Base-by-base conservation (phyloP, 2,113 vertebrate species). In the Rhizomys pruinosus region DNA sequence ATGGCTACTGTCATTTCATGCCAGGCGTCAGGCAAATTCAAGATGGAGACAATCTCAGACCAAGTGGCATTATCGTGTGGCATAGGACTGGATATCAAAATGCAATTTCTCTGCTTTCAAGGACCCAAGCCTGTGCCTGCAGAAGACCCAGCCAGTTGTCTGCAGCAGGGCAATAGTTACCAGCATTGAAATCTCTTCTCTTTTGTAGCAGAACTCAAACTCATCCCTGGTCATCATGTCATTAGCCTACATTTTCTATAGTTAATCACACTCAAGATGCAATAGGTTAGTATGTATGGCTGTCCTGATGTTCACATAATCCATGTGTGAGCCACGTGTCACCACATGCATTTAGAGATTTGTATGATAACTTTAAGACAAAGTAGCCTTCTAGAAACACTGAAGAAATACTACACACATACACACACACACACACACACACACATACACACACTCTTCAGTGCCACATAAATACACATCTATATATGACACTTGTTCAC, bases 171-270 rank as follows among this genome's bases (percentile, higher is more conserved):
- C 81, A 47, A 87, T 95, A 20, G 74, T 8, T 4, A 20, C 69
- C 37, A 52, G 64, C 47, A 78, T 92, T 94, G 39, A 64, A 32
- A 6, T 72, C 16, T 69, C 16, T 47, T 16, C 94, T 27, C 66
- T 59, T 89, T 34, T 89, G 32, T 29, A 47, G 68, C 19, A 5
- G 15, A 93, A n/a, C 12, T 61, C 34, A 87, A 42, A 92, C 44
- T 37, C 84, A 29, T 57, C 93, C 92, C 74, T 72, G 82, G 52
- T 47, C 13, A 61, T 63, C 88, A 86, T 88, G 93, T 20, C 64
- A 15, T 77, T 34, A 73, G 9, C 57, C 86, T 77, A 64, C 17
- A 10, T 2, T 95, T 89, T 96, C 59, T 32, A 25, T 74, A 93
- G 89, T 82, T 90, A 96, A 89, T 2, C 22, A 34, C 29, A 47